phyloP scores from a whole-genome alignment of 2,113 vertebrate species.

The Myocastor coypus region DNA sequence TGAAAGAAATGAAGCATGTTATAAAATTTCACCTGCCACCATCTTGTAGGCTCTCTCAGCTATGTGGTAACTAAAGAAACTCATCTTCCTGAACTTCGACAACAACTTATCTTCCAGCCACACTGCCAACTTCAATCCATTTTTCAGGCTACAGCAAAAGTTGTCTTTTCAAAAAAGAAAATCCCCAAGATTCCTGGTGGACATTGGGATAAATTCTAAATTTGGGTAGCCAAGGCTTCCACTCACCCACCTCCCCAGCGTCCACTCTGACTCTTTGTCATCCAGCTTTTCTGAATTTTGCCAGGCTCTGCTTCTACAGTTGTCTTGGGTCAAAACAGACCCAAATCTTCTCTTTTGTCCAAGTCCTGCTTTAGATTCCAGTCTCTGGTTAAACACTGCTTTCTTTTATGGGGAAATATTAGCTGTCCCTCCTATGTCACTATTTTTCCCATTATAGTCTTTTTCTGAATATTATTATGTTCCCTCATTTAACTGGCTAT shows the following conservation, averaged over 20 bases:
- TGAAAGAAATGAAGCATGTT: not conserved
- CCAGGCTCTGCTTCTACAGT: not conserved
- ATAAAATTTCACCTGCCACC: not conserved
- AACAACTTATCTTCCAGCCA: not conserved
- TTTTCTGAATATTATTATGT: slow-evolving; percentile 11
- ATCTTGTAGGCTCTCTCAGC: not conserved
- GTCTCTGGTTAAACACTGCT: not conserved
- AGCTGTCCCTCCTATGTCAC: not conserved
- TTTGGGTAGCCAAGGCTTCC: not conserved
- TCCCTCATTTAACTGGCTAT: not conserved
- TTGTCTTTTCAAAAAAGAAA: slow-evolving; percentile 44
- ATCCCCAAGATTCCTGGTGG: not conserved
- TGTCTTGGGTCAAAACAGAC: not conserved
- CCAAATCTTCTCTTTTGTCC: not conserved
- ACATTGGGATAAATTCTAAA: not conserved
- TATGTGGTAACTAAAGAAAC: not conserved
- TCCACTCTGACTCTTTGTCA: not conserved
- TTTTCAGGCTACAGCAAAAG: not conserved
- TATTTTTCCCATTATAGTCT: not conserved
- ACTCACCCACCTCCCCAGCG: not conserved
- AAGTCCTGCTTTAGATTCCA: not conserved
- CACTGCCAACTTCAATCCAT: not conserved
- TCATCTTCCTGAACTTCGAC: not conserved
- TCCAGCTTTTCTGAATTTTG: not conserved
- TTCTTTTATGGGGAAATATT: not conserved